Conservation (phyloP, 2,113 vertebrate genomes). For the Steatornis caripensis region DNA sequence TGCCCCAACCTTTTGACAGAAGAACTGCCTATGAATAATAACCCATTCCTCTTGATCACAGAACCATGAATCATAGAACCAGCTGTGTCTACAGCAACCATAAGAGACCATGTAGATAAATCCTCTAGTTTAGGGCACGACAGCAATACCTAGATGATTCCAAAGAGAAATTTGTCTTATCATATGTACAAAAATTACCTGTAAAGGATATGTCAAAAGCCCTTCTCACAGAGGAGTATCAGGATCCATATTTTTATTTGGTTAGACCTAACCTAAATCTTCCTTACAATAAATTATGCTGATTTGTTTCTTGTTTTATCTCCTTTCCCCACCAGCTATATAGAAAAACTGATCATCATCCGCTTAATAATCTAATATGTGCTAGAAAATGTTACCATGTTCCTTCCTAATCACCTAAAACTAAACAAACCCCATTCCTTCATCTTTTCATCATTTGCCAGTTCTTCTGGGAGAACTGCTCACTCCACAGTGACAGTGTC, state of each 20-base stretch:
- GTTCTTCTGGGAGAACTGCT: not conserved
- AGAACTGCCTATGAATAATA: not conserved
- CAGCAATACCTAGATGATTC: not conserved
- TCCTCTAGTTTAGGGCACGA: not conserved
- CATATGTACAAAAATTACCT: not conserved
- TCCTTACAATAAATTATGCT: not conserved
- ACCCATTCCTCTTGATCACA: not conserved
- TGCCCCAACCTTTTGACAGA: not conserved
- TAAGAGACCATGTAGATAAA: not conserved
- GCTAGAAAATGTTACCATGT: conserved; percentile 10
- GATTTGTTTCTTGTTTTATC: not conserved
- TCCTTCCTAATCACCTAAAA: conserved; percentile 26
- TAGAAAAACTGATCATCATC: not conserved
- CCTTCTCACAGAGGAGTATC: not conserved
- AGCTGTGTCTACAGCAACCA: not conserved
- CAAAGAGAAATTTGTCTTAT: not conserved
- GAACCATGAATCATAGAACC: not conserved
- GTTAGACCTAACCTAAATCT: not conserved
- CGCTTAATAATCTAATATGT: conserved; percentile 4
- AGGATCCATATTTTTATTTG: not conserved
- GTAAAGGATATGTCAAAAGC: not conserved
- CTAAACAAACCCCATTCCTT: conserved; percentile 40
- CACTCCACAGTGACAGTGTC: not conserved
- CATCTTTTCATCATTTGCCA: conserved; percentile 40
- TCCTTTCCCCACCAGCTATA: not conserved